phyloP scores from a whole-genome alignment of 1,140 invertebrate species.

The Steinernema feltiae region DNA sequence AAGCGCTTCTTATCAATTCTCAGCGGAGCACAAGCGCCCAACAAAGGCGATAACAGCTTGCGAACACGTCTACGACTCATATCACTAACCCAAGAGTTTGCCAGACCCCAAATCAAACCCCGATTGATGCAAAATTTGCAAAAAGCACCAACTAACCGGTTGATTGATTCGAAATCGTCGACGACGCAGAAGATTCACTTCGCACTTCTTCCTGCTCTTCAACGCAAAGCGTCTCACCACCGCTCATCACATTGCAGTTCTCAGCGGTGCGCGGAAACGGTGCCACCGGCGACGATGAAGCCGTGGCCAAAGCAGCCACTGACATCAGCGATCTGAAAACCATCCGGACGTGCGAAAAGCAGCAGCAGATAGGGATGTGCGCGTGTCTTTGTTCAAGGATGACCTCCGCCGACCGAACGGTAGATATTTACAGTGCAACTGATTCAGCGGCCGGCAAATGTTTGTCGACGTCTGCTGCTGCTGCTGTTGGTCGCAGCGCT shows the following conservation, averaged over 20 bases:
- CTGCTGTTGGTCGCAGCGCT: no score
- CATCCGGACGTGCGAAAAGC: neutral
- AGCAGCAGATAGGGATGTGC: neutral
- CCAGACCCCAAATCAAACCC: no score
- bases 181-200: neutral
- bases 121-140: no score
- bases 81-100: no score
- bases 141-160: neutral
- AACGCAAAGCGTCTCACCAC: neutral
- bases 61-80: no score
- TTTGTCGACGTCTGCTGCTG: no score
- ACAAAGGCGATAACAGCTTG: no score
- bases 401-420: neutral
- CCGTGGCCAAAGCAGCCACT: neutral
- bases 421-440: neutral
- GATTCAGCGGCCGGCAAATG: neutral
- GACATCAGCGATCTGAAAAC: slow-evolving; percentile 4
- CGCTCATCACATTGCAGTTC: neutral
- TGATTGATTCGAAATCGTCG: neutral
- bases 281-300: neutral
- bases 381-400: neutral
- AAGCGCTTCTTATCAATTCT: no score
- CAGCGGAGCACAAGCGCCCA: no score
- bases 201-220: neutral
- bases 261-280: neutral